A percentile compares a stretch with the other conserved stretches of the same genome.
Conservation (phyloP, 2,113 vertebrate species). For the Ctenodactylus gundi region DNA sequence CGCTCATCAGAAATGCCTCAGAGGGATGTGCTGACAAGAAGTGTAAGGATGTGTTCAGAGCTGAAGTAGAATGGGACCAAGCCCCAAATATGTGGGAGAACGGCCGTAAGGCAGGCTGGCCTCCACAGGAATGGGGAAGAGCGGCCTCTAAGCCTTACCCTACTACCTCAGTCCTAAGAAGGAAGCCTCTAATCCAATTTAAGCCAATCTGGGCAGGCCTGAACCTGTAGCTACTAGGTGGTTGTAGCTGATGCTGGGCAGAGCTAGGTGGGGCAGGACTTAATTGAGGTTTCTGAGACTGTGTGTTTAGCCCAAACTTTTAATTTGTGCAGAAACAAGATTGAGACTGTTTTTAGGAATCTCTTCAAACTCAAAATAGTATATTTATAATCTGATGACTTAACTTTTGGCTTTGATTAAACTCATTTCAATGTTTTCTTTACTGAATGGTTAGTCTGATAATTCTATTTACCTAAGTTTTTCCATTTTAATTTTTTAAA, state of each 20-base stretch:
- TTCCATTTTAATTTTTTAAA: constrained; percentile 7
- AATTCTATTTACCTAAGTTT: not conserved
- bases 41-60: not conserved
- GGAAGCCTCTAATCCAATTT: not conserved
- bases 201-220: not conserved
- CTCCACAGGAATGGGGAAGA: not conserved
- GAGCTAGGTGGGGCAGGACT: not conserved
- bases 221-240: no score
- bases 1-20: not conserved
- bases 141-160: not conserved
- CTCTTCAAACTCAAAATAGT: constrained; percentile 15
- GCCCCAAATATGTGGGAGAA: not conserved
- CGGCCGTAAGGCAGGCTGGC: not conserved
- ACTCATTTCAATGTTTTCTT: not conserved
- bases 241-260: fast-evolving
- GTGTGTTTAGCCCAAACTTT: not conserved
- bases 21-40: not conserved
- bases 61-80: not conserved
- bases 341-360: not conserved
- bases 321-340: not conserved
- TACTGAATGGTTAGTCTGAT: not conserved
- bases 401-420: not conserved
- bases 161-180: not conserved
- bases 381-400: not conserved
- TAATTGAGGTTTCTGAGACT: no score